A percentile compares a stretch with the other conserved stretches of the same genome.
These are phyloP conservation scores for Dicyrtoma fusca DNA, from an alignment of 2,888 invertebrate genomes.

Conservation along the genomic window DNA sequence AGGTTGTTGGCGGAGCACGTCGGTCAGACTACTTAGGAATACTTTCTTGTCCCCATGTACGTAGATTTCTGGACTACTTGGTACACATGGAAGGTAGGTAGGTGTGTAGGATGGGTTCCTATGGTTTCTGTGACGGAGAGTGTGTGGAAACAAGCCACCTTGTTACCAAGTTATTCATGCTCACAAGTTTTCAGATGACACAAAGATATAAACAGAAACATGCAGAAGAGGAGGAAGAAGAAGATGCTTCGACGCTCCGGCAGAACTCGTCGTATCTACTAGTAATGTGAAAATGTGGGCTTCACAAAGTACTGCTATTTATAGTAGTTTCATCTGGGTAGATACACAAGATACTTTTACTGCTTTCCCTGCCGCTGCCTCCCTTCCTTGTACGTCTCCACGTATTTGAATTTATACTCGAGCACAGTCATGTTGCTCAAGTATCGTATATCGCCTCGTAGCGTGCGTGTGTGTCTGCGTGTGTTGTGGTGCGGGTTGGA, in stretches of 20 bases:
- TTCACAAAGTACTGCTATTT: not conserved
- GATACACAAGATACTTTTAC: constrained; percentile 17
- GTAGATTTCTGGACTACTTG: not conserved
- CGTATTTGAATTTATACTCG: too few species aligned
- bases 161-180: constrained; percentile 22
- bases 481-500: too few species aligned
- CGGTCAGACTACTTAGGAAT: too few species aligned
- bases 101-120: too few species aligned
- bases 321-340: constrained; percentile 8
- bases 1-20: not conserved
- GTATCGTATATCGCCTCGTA: too few species aligned
- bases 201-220: constrained; percentile 13
- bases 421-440: too few species aligned
- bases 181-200: constrained; percentile 14
- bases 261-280: too few species aligned
- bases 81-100: not conserved
- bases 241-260: not conserved
- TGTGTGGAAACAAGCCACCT: constrained; percentile 23
- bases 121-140: not conserved
- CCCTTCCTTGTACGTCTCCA: too few species aligned
- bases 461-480: not conserved
- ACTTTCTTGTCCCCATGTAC: not conserved
- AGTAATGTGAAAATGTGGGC: not conserved
- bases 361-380: not conserved
- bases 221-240: not conserved